Evolutionary conservation across 2,888 invertebrate species (phyloP).

Genomic region (Sicus ferrugineus): DNA sequence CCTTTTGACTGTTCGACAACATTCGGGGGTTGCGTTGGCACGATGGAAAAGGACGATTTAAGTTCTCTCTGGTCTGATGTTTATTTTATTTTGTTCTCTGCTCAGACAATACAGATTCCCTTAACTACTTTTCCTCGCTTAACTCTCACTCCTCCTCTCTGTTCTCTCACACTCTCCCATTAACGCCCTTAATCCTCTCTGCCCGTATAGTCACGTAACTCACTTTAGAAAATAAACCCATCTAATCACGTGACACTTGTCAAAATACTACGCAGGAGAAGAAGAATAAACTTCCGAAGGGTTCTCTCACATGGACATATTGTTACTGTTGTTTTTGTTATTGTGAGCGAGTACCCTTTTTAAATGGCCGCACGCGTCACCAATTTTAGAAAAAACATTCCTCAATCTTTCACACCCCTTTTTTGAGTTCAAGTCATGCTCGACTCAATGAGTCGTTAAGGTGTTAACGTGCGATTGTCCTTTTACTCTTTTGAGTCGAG

Average conservation of each 20-base stretch:
- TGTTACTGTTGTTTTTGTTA: constrained; percentile 43
- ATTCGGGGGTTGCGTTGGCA: neutral
- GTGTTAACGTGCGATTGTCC: neutral
- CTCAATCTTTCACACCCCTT: constrained; percentile 7
- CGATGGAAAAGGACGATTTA: neutral
- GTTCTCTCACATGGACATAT: constrained; percentile 62
- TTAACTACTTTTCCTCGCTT: neutral
- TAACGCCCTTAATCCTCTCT: constrained; percentile 40
- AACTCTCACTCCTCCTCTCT: neutral
- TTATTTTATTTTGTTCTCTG: too few species aligned
- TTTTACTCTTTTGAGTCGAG: constrained; percentile 8
- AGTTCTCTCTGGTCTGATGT: too few species aligned
- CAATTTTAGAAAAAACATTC: constrained; percentile 51
- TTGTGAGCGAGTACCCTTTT: constrained; percentile 29
- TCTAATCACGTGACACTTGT: constrained; percentile 59
- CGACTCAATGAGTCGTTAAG: constrained; percentile 36
- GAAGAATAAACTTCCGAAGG: constrained; percentile 11
- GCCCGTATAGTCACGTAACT: constrained; percentile 48
- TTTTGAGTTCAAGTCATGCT: constrained; percentile 35
- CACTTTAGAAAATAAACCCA: constrained; percentile 52
- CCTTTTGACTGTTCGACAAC: constrained; percentile 33
- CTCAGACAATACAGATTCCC: too few species aligned
- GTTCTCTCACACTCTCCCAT: neutral
- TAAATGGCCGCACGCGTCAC: constrained; percentile 53
- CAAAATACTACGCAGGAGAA: constrained; percentile 51